These are phyloP conservation scores for Melozone crissalis DNA, from an alignment of 2,113 vertebrate species.

Conservation along the genomic window DNA sequence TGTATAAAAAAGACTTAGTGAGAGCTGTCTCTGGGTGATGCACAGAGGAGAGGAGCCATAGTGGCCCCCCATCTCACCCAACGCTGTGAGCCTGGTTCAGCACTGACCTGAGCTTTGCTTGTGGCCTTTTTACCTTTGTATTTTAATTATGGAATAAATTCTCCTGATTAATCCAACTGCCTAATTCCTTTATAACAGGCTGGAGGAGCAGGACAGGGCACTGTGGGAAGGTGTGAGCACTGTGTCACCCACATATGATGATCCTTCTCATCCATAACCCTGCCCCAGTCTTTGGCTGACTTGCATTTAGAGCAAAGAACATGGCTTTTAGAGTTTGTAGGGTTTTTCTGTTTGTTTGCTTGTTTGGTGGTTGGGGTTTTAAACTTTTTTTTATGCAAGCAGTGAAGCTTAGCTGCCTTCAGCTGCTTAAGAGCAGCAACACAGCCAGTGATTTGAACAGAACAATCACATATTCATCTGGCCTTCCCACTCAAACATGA, in stretches of 20 bases:
- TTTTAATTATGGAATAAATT: no score
- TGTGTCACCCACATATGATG: neutral
- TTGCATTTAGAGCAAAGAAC: neutral
- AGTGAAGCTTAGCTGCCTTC: neutral
- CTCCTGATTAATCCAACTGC: no score
- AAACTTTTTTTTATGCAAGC: neutral
- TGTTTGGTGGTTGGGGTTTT: neutral
- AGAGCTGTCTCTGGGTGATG: no score
- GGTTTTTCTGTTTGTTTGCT: neutral
- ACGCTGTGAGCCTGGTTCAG: no score
- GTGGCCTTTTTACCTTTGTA: no score
- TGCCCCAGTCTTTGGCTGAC: neutral
- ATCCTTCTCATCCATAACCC: neutral
- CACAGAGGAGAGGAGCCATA: no score
- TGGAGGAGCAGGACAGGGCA: neutral
- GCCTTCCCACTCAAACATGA: neutral
- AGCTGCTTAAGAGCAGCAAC: neutral
- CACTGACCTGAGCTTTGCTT: no score
- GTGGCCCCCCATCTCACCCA: no score
- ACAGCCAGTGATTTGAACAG: neutral
- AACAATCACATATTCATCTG: constrained; percentile 17
- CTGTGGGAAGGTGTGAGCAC: neutral
- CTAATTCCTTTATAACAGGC: no score
- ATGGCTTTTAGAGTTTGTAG: neutral
- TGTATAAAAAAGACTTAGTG: no score